phyloP scores from a whole-genome alignment of 2,113 vertebrate species.

The Cervus canadensis region DNA sequence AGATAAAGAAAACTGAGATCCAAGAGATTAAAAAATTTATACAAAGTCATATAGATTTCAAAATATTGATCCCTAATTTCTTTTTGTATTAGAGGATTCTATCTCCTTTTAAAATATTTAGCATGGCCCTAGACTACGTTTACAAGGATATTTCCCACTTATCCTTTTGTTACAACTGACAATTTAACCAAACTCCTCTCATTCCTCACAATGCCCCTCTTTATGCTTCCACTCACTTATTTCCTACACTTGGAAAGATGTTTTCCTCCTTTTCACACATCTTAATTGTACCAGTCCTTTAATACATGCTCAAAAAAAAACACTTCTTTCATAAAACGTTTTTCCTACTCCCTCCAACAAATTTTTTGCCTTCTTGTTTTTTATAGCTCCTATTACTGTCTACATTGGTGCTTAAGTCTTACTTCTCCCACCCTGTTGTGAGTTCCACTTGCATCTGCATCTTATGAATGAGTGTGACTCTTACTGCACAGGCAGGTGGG shows the following conservation, averaged over 20 bases:
- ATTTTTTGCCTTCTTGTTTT: not conserved
- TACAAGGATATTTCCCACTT: not conserved
- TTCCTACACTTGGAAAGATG: not conserved
- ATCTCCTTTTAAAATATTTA: not conserved
- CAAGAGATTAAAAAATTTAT: not conserved
- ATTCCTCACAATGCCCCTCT: not conserved
- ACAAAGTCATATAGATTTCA: not conserved
- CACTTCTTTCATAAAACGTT: not conserved
- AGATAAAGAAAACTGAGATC: not conserved
- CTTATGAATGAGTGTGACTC: not conserved
- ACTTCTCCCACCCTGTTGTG: not conserved
- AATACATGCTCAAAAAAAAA: not conserved
- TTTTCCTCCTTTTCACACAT: not conserved
- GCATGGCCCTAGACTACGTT: not conserved
- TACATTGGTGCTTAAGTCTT: not conserved
- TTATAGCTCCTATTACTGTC: not conserved
- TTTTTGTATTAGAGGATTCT: not conserved
- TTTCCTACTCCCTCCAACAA: not conserved
- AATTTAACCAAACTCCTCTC: not conserved
- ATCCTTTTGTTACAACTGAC: not conserved
- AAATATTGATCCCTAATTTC: not conserved
- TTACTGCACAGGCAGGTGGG: not conserved
- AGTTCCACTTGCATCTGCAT: not conserved
- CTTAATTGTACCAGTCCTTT: not conserved
- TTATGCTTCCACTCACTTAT: not conserved